Evolutionary conservation across 2,888 invertebrate genomes (phyloP).

Genomic region (Geotrupes spiniger): DNA sequence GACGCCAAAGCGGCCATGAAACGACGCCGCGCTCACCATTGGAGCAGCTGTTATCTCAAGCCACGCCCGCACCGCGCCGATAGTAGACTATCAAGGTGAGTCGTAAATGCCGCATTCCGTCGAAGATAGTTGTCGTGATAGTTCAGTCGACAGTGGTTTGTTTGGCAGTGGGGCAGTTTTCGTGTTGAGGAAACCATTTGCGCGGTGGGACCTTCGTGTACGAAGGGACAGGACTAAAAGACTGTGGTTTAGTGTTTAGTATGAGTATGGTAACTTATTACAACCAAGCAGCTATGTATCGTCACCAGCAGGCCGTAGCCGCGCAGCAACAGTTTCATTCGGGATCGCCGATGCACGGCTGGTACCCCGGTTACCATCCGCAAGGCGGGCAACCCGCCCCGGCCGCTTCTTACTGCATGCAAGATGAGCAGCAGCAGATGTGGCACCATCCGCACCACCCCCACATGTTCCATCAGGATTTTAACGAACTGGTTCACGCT

Average conservation of each 20-base stretch:
- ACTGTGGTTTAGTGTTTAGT: slow-evolving; percentile 7
- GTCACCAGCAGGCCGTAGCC: slow-evolving; percentile 42
- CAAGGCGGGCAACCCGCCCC: slow-evolving; percentile 44
- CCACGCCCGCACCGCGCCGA: slow-evolving; percentile 19
- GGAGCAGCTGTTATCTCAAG: slow-evolving; percentile 26
- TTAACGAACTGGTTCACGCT: slow-evolving; percentile 44
- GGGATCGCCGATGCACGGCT: slow-evolving; percentile 40
- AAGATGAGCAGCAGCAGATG: slow-evolving; percentile 48
- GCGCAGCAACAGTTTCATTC: slow-evolving; percentile 51
- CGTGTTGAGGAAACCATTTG: neutral
- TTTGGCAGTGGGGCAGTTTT: slow-evolving; percentile 1
- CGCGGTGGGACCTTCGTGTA: slow-evolving; percentile 2
- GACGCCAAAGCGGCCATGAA: slow-evolving; percentile 40
- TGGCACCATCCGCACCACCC: slow-evolving; percentile 50
- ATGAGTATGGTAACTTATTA: slow-evolving; percentile 70
- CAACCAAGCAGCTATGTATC: slow-evolving; percentile 56
- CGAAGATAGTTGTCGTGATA: slow-evolving; percentile 7
- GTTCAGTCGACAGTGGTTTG: slow-evolving; percentile 8
- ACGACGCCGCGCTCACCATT: slow-evolving; percentile 30
- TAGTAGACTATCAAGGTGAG: slow-evolving; percentile 25
- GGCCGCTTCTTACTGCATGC: slow-evolving; percentile 38
- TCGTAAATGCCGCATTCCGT: slow-evolving; percentile 9
- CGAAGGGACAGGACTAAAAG: neutral
- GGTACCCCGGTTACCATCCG: slow-evolving; percentile 53
- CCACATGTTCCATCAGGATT: slow-evolving; percentile 53